Evolutionary conservation across 1,140 invertebrate species (phyloP), one percentile per base, ranked within the genome.

Genomic region (Drosophila sucinea): DNA sequence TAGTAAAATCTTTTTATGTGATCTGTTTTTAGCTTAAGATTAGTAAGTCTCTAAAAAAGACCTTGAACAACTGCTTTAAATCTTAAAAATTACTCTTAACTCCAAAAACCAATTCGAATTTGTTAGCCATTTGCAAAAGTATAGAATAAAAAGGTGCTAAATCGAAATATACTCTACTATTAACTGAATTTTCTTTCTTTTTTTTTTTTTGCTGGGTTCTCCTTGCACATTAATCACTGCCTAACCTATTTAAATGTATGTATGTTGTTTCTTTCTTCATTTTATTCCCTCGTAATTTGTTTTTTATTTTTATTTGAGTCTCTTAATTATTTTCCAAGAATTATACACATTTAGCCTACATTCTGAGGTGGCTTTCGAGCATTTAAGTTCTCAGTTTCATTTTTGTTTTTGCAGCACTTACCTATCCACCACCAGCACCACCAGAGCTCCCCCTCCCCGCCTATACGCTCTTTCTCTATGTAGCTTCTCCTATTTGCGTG

Each of bases 281-380:
- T 32, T 54, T 27, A 8, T 17, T 27, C 5, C 2, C 11, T 38
- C 10, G 10, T 38, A 1, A 10, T 1, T 38, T 17, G 17, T 17
- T 11, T 38, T 38, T 2, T 35, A 10, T 3, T 38, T 38, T 47
- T 47, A 47, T 25, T 5, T 47, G 44, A 47, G 17, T 69, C 33
- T 76, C 58, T 85, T 81, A 86, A 85, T 86, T 85, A 85, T 86
- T 81, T 79, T 70, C 61, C 51, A 60, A 72, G 68, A 67, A 68
- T 77, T 68, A 86, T 85, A 66, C 74, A 72, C 74, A 58, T 78
- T 86, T 85, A 85, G 75, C 82, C 82, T 82, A 85, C 29, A 70
- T 85, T 81, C 64, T 79, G 41, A 60, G 78, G 70, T 69, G 61
- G 74, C 67, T 6, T 40, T 54, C 25, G 61, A 32, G 44, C 51